phyloP scores from a whole-genome alignment of 2,113 vertebrate species.

The Chaetura pelagica region DNA sequence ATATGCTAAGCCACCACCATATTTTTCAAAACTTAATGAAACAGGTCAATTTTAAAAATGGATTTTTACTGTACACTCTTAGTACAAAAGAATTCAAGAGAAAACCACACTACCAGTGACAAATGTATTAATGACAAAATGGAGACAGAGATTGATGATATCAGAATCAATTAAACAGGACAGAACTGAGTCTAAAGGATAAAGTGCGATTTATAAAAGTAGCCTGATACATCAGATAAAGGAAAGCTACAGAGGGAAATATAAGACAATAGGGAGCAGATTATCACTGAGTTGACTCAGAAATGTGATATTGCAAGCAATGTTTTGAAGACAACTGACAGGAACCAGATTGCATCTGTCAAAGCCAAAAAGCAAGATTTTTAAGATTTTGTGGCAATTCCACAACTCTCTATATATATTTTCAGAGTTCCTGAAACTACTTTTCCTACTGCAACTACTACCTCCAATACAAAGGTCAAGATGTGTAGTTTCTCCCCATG shows the following conservation, averaged over 20 bases:
- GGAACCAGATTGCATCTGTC: slow-evolving; percentile 47
- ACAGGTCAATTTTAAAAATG: background rate
- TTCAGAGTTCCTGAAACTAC: background rate
- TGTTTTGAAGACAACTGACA: slow-evolving; percentile 36
- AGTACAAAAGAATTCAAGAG: background rate
- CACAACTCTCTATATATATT: background rate
- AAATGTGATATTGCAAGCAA: slow-evolving; percentile 17
- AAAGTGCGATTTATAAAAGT: background rate
- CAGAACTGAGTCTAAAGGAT: background rate
- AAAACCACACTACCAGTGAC: background rate
- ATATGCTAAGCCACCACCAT: background rate
- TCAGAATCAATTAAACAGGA: background rate
- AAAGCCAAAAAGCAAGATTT: slow-evolving; percentile 26
- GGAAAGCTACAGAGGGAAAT: background rate
- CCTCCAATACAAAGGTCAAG: background rate
- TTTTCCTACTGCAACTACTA: background rate
- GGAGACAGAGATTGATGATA: background rate
- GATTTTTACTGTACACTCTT: background rate
- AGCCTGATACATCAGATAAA: background rate
- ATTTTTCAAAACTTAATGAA: background rate
- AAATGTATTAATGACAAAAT: background rate
- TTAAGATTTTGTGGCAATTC: background rate
- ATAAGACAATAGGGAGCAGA: background rate
- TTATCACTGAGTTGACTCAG: background rate
- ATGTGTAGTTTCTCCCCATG: background rate